Evolutionary conservation across 2,797 vertebrate species (phyloP).

Genomic region (Thamnophis elegans): DNA sequence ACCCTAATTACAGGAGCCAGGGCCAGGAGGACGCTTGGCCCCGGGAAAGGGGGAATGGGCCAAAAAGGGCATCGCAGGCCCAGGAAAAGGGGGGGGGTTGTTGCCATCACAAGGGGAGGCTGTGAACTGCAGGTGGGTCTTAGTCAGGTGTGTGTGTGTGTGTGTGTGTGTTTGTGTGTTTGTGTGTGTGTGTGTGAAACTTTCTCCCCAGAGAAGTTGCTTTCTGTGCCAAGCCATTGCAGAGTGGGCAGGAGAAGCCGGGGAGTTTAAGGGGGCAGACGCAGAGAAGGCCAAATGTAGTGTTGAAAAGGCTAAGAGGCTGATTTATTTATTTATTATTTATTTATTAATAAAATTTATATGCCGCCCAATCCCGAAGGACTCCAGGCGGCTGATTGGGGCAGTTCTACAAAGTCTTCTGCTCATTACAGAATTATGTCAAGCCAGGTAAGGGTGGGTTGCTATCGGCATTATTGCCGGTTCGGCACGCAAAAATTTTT

Average conservation of each 20-base stretch:
- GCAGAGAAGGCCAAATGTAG: neutral
- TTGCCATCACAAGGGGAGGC: neutral
- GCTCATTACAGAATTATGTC: neutral
- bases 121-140: neutral
- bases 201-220: neutral
- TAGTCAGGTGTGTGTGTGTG: neutral
- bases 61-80: neutral
- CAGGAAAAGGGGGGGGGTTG: too few species aligned
- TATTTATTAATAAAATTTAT: too few species aligned
- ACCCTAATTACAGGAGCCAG: slow-evolving; percentile 54
- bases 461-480: too few species aligned
- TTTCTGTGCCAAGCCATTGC: neutral
- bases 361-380: too few species aligned
- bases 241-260: neutral
- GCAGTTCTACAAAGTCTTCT: neutral
- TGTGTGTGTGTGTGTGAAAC: too few species aligned
- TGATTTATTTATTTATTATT: too few species aligned
- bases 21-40: accelerated
- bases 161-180: too few species aligned
- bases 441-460: too few species aligned
- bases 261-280: accelerated
- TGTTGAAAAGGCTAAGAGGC: neutral
- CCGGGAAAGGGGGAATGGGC: accelerated
- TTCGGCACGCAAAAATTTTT: too few species aligned
- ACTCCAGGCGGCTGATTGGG: too few species aligned